A percentile compares a stretch with the other conserved stretches of the same genome.
Evolutionary conservation across 2,888 invertebrate species (phyloP).

Genomic region (Mimumesa dahlbomi): DNA sequence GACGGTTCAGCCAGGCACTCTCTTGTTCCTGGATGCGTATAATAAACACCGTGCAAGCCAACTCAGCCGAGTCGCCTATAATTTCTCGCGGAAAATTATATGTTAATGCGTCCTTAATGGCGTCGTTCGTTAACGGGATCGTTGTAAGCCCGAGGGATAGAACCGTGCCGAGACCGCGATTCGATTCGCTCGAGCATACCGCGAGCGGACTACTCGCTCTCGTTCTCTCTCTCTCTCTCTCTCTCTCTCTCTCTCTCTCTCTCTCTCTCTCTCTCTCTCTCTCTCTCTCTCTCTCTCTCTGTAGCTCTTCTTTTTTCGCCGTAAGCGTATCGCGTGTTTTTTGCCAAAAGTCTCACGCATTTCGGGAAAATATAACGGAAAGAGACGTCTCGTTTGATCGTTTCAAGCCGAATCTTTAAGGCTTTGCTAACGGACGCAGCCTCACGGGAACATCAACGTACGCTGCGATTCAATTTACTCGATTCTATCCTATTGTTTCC

Average conservation of each 20-base stretch:
- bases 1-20: slow-evolving; percentile 45
- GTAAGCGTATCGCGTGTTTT: too few relatives aligned
- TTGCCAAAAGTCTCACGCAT: too few relatives aligned
- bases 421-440: too few relatives aligned
- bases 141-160: slow-evolving; percentile 55
- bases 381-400: background rate
- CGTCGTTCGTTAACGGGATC: slow-evolving; percentile 75
- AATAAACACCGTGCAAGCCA: slow-evolving; percentile 73
- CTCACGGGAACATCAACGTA: too few relatives aligned
- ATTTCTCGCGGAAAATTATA: slow-evolving; percentile 75
- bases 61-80: slow-evolving; percentile 73
- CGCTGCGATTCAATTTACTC: too few relatives aligned
- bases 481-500: too few relatives aligned
- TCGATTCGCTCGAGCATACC: slow-evolving; percentile 53
- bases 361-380: too few relatives aligned
- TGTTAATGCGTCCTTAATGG: slow-evolving; percentile 74
- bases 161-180: slow-evolving; percentile 52
- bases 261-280: slow-evolving; percentile 27
- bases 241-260: slow-evolving; percentile 36
- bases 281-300: too few relatives aligned
- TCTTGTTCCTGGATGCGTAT: slow-evolving; percentile 63
- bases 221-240: slow-evolving; percentile 35
- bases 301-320: too few relatives aligned
- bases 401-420: too few relatives aligned
- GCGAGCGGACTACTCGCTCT: slow-evolving; percentile 33